A percentile compares a stretch with the other conserved stretches of the same genome.
Conservation (phyloP, 2,797 vertebrate species). For the Ibycter americanus region DNA sequence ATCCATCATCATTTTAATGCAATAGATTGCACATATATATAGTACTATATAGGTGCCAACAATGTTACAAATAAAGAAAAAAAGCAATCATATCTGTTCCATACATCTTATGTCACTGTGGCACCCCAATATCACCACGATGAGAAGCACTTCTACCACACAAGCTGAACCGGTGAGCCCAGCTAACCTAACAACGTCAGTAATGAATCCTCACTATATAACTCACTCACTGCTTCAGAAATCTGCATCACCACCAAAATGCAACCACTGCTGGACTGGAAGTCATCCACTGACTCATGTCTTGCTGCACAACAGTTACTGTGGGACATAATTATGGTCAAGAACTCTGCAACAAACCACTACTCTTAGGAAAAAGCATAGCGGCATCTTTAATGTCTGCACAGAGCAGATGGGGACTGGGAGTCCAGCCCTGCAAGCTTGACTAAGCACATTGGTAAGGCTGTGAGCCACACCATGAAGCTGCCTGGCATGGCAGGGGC, state of each 20-base stretch:
- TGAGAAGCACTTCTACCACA: background rate
- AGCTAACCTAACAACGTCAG: background rate
- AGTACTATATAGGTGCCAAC: background rate
- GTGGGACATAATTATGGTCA: slow-evolving; percentile 3
- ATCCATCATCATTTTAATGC: background rate
- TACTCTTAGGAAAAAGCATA: background rate
- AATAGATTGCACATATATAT: background rate
- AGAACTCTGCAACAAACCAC: slow-evolving; percentile 21
- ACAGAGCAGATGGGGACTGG: background rate
- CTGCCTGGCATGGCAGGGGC: background rate
- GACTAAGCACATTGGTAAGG: background rate
- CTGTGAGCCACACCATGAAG: background rate
- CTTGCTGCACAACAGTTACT: background rate
- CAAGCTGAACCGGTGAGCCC: background rate
- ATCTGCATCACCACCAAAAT: background rate
- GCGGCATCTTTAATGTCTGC: background rate
- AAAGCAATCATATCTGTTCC: background rate
- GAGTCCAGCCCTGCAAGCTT: background rate
- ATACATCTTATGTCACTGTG: background rate
- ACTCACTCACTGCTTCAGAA: background rate
- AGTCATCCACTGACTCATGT: background rate
- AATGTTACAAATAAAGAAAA: background rate
- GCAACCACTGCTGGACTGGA: background rate
- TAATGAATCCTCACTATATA: background rate
- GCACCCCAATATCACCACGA: background rate